Conservation (phyloP, 2,113 vertebrate genomes). For the Clarias batrachus region DNA sequence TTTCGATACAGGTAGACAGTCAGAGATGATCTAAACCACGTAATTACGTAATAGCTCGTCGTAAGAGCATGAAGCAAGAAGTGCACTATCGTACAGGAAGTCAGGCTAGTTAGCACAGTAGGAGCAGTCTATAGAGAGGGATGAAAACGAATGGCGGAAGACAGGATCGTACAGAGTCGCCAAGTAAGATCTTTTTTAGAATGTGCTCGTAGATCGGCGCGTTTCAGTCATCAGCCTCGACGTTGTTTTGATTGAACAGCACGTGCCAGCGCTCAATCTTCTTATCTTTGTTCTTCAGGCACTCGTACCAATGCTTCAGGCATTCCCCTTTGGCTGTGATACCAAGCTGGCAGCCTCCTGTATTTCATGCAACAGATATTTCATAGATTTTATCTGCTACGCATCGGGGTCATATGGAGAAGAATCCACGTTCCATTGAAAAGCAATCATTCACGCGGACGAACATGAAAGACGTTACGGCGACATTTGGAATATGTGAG, state of each 20-base stretch:
- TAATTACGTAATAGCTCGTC: conserved; percentile 31
- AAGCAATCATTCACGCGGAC: neutral
- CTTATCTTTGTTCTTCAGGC: conserved; percentile 98
- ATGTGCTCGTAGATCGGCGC: neutral
- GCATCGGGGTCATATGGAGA: neutral
- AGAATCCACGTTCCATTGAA: neutral
- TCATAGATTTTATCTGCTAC: neutral
- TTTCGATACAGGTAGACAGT: conserved; percentile 3
- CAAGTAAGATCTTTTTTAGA: neutral
- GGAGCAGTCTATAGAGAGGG: conserved; percentile 7
- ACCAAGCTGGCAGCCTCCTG: conserved; percentile 89
- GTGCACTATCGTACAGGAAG: conserved; percentile 2
- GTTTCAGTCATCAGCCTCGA: conserved; percentile 68
- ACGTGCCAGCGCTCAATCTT: conserved; percentile 98
- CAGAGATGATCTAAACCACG: conserved; percentile 20
- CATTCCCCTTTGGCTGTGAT: conserved; percentile 94
- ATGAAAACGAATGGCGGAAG: conserved; percentile 16
- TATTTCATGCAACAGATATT: conserved; percentile 9
- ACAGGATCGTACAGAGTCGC: conserved; percentile 20
- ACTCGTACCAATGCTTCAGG: conserved; percentile 98
- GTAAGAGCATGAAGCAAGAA: conserved; percentile 29
- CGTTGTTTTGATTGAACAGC: conserved; percentile 84
- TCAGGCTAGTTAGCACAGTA: conserved; percentile 1
- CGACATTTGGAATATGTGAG: neutral
- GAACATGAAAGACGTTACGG: neutral